Percentiles rank a stretch among this genome's conserved stretches.
Conservation (phyloP, 2,888 invertebrate species). For the Cotesia congregata region DNA sequence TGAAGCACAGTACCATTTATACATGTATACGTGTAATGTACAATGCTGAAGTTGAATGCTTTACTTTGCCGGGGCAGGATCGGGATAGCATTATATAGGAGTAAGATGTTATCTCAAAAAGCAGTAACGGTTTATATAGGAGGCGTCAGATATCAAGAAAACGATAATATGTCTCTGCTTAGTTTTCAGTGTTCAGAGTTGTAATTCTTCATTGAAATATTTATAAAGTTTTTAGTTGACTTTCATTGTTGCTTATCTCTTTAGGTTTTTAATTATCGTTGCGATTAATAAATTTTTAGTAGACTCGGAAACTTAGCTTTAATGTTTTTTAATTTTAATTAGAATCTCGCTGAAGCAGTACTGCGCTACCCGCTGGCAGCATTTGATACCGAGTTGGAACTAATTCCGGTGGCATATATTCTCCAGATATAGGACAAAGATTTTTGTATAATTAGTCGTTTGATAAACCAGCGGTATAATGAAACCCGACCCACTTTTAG, state of each 20-base stretch:
- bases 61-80: background rate
- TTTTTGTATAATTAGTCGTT: slow-evolving; percentile 33
- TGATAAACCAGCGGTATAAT: slow-evolving; percentile 21
- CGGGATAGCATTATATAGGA: background rate
- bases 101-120: slow-evolving; percentile 18
- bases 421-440: background rate
- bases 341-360: background rate
- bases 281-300: background rate
- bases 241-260: background rate
- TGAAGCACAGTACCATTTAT: background rate
- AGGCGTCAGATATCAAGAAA: slow-evolving; percentile 35
- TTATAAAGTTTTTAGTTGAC: background rate
- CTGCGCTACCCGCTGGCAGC: background rate
- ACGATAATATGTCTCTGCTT: slow-evolving; percentile 32
- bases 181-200: background rate
- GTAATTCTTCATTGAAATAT: background rate
- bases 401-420: background rate
- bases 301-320: no score
- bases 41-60: no score
- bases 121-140: slow-evolving; percentile 6
- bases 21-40: background rate
- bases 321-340: background rate
- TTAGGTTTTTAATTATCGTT: no score
- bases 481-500: slow-evolving; percentile 25
- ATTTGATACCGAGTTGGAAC: background rate